Base-by-base conservation (phyloP, 2,797 vertebrate genomes). In the Halcyon leucocephala region DNA sequence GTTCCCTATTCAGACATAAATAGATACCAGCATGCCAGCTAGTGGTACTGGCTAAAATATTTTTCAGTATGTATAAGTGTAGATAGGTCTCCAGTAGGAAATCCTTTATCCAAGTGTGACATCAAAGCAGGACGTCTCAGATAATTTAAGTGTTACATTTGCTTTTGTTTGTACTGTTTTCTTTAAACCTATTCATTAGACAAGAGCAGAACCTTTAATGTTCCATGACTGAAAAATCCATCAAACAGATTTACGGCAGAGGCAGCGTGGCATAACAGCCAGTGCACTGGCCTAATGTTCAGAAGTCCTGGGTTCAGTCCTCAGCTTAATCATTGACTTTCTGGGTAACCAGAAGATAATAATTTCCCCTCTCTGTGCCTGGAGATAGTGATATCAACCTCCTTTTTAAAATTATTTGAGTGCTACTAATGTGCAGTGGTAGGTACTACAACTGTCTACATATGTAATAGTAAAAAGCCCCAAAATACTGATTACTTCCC, bases 1-100 rank as follows among this genome's bases (percentile, higher is more conserved):
- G 95, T 96, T 98, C 97, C 79, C 85, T 97, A 98, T 97, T 97
- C 97, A 98, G 97, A 97, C 97, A 97, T 95, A 95, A 97, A 87
- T 97, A 97, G 82, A 96, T 79, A 74, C 80, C 84, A 92, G 62
- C 90, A 85, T 97, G 98, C 98, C 98, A 98, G 98, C 97, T 97
- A 98, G 98, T 97, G 97, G 97, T 97, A 98, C 98, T 98, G 98
- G 98, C 95, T 97, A 97, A 98, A 97, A 98, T 98, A 98, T 97
- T 98, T 98, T 97, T 70, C 77, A 64, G 66, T n/a, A 5, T n/a
- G 14, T 72, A 14, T 29, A 76, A 62, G 14, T 97, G 97, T 98
- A 97, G 97, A 96, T 95, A 97, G 96, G 97, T 97, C 97, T 97
- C 31, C 37, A 77, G 55, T 48, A 90, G 85, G 70, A 94, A 93